phyloP scores from a whole-genome alignment of 2,797 vertebrate species.

The Gallinago stenura region DNA sequence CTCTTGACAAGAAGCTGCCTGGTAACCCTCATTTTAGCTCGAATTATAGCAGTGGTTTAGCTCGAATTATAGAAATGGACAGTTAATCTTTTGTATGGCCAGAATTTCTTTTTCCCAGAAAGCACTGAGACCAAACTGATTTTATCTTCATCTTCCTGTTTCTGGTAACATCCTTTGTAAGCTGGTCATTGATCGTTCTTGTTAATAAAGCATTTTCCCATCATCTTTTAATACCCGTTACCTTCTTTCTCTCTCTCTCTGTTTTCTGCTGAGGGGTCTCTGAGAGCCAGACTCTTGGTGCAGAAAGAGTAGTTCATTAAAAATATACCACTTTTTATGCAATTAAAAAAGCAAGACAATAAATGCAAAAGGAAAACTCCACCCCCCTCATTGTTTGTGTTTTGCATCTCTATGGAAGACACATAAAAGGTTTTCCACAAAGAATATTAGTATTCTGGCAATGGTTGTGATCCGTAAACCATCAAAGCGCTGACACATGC shows the following conservation, averaged over 20 bases:
- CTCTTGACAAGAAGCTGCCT: neutral
- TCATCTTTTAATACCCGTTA: neutral
- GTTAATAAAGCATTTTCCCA: neutral
- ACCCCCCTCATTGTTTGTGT: neutral
- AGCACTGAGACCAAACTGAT: neutral
- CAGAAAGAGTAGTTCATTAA: neutral
- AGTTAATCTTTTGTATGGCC: neutral
- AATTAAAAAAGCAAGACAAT: neutral
- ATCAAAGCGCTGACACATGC: slow-evolving; percentile 14
- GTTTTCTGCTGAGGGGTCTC: neutral
- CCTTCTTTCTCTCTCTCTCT: neutral
- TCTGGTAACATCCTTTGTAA: neutral
- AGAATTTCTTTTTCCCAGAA: neutral
- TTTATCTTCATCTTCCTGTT: neutral
- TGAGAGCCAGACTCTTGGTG: neutral
- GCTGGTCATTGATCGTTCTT: neutral
- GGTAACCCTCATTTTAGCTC: neutral
- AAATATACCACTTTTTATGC: neutral
- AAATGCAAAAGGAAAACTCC: neutral
- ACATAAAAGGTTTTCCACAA: neutral
- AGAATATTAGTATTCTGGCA: neutral
- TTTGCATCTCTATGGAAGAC: neutral
- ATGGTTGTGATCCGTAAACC: neutral
- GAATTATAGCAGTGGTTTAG: neutral
- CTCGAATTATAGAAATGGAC: neutral